Percentiles rank a stretch among this genome's conserved stretches.
Evolutionary conservation across 35 echinoderm and acorn worm species (phyloP).

Genomic region (Nesometra sesokonis): DNA sequence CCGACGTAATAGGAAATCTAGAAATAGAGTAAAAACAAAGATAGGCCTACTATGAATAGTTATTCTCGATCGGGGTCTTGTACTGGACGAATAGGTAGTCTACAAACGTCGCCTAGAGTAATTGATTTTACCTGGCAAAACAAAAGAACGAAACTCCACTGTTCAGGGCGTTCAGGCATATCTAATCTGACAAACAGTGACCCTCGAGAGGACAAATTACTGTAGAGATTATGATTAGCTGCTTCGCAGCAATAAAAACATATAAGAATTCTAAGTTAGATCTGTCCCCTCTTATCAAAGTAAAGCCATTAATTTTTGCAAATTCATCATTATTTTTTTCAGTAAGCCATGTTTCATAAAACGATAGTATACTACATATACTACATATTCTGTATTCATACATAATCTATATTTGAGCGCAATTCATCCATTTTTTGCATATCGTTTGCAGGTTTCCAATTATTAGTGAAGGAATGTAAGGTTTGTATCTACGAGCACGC

Average conservation of each 20-base stretch:
- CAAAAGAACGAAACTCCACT: too few species aligned
- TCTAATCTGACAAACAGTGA: too few species aligned
- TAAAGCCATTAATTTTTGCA: slow-evolving; percentile 48
- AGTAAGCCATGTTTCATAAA: slow-evolving; percentile 35
- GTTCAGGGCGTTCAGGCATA: too few species aligned
- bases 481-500: slow-evolving; percentile 21
- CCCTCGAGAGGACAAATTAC: too few species aligned
- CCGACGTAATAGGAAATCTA: too few species aligned
- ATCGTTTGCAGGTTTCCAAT: slow-evolving; percentile 31
- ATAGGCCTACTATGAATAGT: too few species aligned
- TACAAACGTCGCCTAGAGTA: too few species aligned
- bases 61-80: too few species aligned
- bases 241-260: slow-evolving; percentile 1
- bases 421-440: slow-evolving; percentile 38
- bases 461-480: slow-evolving; percentile 24
- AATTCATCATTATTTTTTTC: slow-evolving; percentile 5
- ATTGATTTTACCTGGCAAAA: too few species aligned
- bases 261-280: slow-evolving; percentile 17
- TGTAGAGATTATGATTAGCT: too few species aligned
- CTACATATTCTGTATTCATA: slow-evolving; percentile 19
- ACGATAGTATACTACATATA: slow-evolving; percentile 9
- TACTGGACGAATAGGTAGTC: too few species aligned
- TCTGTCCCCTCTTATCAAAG: slow-evolving; percentile 27
- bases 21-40: too few species aligned
- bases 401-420: neutral